Conservation (phyloP, 2,797 vertebrate genomes). For the Valencia hispanica region DNA sequence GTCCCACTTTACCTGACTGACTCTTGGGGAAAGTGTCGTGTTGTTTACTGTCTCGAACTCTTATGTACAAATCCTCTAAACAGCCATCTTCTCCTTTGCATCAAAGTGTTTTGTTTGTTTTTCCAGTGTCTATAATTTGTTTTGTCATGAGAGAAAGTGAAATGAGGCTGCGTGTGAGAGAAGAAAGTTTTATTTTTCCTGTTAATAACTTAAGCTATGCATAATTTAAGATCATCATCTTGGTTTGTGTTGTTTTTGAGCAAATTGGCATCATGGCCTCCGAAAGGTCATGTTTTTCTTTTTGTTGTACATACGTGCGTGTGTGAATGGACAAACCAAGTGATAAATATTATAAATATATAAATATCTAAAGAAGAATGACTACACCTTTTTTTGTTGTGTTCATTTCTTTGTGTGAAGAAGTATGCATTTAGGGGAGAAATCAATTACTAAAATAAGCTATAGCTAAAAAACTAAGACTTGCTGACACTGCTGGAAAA, state of each 20-base stretch:
- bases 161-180: slow-evolving; percentile 8
- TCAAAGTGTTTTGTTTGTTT: slow-evolving; percentile 18
- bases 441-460: background rate
- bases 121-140: slow-evolving; percentile 8
- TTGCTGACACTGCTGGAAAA: background rate
- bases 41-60: slow-evolving; percentile 49
- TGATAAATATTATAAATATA: slow-evolving; percentile 72
- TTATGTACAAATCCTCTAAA: slow-evolving; percentile 36
- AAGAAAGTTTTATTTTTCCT: slow-evolving; percentile 59
- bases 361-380: slow-evolving; percentile 76
- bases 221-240: slow-evolving; percentile 66
- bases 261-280: slow-evolving; percentile 36
- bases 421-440: slow-evolving; percentile 45
- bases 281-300: slow-evolving; percentile 42
- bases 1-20: slow-evolving; percentile 10
- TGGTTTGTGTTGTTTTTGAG: slow-evolving; percentile 36
- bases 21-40: slow-evolving; percentile 14
- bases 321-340: slow-evolving; percentile 62
- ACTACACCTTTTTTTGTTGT: slow-evolving; percentile 28
- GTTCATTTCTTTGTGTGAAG: slow-evolving; percentile 20
- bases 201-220: slow-evolving; percentile 71
- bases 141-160: slow-evolving; percentile 17
- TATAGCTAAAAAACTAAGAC: background rate
- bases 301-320: slow-evolving; percentile 37
- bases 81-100: slow-evolving; percentile 30